phyloP scores from a whole-genome alignment of 2,888 invertebrate genomes.

The Xestoiulus laeticollis region DNA sequence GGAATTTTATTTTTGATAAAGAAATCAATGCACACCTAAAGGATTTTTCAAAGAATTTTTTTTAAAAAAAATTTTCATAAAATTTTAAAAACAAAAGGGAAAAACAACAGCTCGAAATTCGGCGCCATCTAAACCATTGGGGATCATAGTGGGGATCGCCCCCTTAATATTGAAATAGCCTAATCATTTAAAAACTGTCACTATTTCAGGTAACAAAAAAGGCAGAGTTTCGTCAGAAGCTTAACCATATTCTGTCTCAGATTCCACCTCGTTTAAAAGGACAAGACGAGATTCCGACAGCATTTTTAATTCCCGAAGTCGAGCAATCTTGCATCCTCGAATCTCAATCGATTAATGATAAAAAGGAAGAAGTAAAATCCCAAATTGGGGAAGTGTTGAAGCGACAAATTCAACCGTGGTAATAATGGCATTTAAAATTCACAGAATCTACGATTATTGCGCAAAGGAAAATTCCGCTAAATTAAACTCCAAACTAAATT shows the following conservation, averaged over 20 bases:
- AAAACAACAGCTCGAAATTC: not conserved
- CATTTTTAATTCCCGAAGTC: slow-evolving; percentile 22
- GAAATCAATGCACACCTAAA: too few species aligned
- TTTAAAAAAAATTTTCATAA: too few species aligned
- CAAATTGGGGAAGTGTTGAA: not conserved
- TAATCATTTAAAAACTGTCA: not conserved
- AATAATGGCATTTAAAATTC: too few species aligned
- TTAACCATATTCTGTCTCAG: not conserved
- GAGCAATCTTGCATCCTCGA: not conserved
- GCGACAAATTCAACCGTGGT: not conserved
- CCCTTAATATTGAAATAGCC: not conserved
- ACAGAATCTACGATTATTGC: too few species aligned
- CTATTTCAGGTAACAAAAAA: slow-evolving; percentile 44
- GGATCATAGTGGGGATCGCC: too few species aligned
- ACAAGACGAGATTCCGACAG: slow-evolving; percentile 51
- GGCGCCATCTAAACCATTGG: too few species aligned
- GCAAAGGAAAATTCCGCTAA: too few species aligned
- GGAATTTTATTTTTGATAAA: too few species aligned
- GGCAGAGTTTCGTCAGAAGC: slow-evolving; percentile 35
- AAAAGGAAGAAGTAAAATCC: not conserved
- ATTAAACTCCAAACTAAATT: too few species aligned
- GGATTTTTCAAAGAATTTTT: too few species aligned
- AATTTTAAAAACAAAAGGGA: too few species aligned
- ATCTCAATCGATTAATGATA: not conserved
- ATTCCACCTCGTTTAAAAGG: slow-evolving; percentile 17